Evolutionary conservation across 1,140 invertebrate genomes (phyloP), one percentile per base, ranked within the genome.

Genomic region (Choristoneura fumiferana): DNA sequence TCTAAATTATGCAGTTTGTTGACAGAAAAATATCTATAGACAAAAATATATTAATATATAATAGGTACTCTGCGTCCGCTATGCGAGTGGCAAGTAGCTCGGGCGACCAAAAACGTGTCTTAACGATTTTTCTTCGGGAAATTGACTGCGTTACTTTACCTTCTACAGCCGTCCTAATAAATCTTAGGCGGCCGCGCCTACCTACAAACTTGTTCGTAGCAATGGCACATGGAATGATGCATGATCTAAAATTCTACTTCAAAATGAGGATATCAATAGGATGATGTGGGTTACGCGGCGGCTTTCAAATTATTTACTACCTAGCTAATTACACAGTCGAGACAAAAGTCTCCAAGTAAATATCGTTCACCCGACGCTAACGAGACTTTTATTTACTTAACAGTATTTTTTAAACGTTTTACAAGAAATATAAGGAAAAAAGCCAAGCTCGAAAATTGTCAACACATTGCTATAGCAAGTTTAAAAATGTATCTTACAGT

Each of bases 1-100:
- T 61, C 80, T 84, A 83, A 81, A 84, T 85, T 84, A 85, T 85
- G 81, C 77, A 77, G 71, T 84, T 81, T 72, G 78, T 73, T 69
- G 75, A 81, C 78, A 80, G 67, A 76, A 78, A 81, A 75, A 83
- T 84, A 85, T 81, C 60, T 72, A 71, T 76, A 39, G 67, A 81
- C 65, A 78, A 74, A 76, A 77, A 74, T 73, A 77, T 78, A 81
- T 76, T 57, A 64, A 49, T 67, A 40, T 60, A 67, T 69, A 54
- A 29, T 69, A 54, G 73, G 69, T 66, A 67, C 22, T 69, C 40
- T 60, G 62, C 43, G 49, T 65, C 36, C 14, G 35, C 62, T 60
- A 67, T 15, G 58, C 66, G 54, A 62, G 58, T 77, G 72, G 74
- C 76, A 76, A 77, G 71, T 71, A 40, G 6, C 8, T 53, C 18